Evolutionary conservation across 2,888 invertebrate species (phyloP).

Genomic region (Pilophorus perplexus): DNA sequence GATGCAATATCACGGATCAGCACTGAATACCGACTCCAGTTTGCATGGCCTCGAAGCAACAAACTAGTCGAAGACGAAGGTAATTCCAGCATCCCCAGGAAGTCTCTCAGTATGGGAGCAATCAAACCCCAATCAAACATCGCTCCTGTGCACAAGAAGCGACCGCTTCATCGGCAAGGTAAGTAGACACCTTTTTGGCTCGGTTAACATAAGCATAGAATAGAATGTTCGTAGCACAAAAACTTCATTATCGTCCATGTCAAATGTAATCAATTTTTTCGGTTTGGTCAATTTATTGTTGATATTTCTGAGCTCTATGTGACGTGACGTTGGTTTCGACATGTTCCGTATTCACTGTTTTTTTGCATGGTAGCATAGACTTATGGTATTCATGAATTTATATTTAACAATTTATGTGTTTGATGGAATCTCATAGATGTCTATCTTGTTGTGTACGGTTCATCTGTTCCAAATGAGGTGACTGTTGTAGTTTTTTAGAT

Average conservation of each 20-base stretch:
- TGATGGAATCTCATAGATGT: too few species aligned
- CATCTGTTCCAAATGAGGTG: too few species aligned
- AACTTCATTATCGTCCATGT: slow-evolving; percentile 31
- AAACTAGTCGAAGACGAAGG: slow-evolving; percentile 55
- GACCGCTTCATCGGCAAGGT: slow-evolving; percentile 39
- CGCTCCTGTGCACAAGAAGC: slow-evolving; percentile 53
- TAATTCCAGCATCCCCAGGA: slow-evolving; percentile 62
- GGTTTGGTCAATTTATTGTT: too few species aligned
- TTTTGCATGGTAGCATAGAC: too few species aligned
- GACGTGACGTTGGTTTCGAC: too few species aligned
- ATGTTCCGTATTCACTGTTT: too few species aligned
- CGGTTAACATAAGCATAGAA: neutral
- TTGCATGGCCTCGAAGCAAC: slow-evolving; percentile 75
- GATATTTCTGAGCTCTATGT: too few species aligned
- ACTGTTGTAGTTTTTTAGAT: too few species aligned
- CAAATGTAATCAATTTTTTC: too few species aligned
- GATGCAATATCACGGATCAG: slow-evolving; percentile 71
- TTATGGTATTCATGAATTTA: too few species aligned
- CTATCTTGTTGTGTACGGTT: too few species aligned
- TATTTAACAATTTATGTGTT: too few species aligned
- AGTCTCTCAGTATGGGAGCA: slow-evolving; percentile 84
- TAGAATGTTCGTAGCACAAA: slow-evolving; percentile 40
- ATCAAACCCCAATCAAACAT: slow-evolving; percentile 61
- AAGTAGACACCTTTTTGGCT: slow-evolving; percentile 14
- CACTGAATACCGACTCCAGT: slow-evolving; percentile 86